phyloP scores from a whole-genome alignment of 2,888 invertebrate species.

The Nowickia ferox region DNA sequence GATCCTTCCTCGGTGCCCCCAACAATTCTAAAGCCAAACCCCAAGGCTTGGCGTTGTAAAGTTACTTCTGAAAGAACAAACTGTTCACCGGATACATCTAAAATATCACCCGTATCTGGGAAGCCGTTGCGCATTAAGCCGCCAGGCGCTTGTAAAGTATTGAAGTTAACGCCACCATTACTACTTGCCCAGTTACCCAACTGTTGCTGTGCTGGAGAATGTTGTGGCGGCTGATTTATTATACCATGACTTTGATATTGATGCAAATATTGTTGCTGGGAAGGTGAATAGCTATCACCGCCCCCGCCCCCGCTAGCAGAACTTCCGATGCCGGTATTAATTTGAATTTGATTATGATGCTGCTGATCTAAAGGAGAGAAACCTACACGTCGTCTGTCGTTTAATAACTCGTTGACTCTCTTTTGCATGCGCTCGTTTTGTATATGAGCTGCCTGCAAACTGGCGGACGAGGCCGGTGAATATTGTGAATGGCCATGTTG shows the following conservation, averaged over 20 bases:
- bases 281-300: slow-evolving; percentile 32
- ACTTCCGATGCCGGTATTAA: slow-evolving; percentile 21
- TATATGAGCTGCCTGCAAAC: slow-evolving; percentile 78
- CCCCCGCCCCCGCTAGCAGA: background rate
- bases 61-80: slow-evolving; percentile 85
- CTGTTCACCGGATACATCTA: slow-evolving; percentile 74
- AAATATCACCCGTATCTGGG: slow-evolving; percentile 55
- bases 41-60: slow-evolving; percentile 94
- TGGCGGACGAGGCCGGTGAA: slow-evolving; percentile 74
- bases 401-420: slow-evolving; percentile 81
- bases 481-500: slow-evolving; percentile 74
- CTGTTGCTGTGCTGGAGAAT: slow-evolving; percentile 66
- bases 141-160: slow-evolving; percentile 52
- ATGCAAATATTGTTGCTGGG: slow-evolving; percentile 76
- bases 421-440: slow-evolving; percentile 82
- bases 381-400: slow-evolving; percentile 81
- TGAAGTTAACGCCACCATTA: slow-evolving; percentile 41
- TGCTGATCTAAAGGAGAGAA: slow-evolving; percentile 81
- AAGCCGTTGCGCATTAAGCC: slow-evolving; percentile 67
- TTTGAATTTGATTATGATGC: slow-evolving; percentile 65
- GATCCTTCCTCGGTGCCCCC: slow-evolving; percentile 99
- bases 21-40: slow-evolving; percentile 99
- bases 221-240: slow-evolving; percentile 63
- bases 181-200: slow-evolving; percentile 49
- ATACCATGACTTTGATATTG: slow-evolving; percentile 73